These are phyloP conservation scores for Brachyptera putata DNA, from an alignment of 2,888 invertebrate species.

Conservation along the genomic window DNA sequence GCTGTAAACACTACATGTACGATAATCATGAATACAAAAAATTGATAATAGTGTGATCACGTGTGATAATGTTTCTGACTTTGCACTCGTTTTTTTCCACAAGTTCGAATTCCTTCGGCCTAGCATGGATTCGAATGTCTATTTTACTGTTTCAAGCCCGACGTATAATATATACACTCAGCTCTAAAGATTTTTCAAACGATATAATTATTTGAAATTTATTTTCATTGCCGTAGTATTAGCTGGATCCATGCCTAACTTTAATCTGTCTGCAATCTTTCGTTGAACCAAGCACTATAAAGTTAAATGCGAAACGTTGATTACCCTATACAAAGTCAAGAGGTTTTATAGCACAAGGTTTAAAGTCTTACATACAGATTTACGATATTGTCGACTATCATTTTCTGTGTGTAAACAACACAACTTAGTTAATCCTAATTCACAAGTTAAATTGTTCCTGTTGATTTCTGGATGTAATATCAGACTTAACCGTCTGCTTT, in stretches of 20 bases:
- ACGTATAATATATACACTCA: background rate
- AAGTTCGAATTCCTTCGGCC: too few species aligned
- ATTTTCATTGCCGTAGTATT: background rate
- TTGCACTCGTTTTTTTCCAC: too few species aligned
- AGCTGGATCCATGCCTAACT: background rate
- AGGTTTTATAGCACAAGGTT: background rate
- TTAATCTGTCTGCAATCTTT: background rate
- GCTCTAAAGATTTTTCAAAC: background rate
- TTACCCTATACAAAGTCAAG: background rate
- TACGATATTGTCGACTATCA: background rate
- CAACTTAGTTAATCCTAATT: background rate
- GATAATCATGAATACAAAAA: too few species aligned
- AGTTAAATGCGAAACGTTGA: conserved; percentile 6
- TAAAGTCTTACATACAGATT: conserved; percentile 9
- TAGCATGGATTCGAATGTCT: too few species aligned
- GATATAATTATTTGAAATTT: background rate
- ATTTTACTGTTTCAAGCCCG: background rate
- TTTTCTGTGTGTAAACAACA: background rate
- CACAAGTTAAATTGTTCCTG: background rate
- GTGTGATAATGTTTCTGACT: too few species aligned
- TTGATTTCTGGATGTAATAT: background rate
- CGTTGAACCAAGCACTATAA: background rate
- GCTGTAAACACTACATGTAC: too few species aligned
- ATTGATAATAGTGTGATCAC: too few species aligned
- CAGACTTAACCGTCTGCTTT: too few species aligned